Percentiles rank a stretch among this genome's conserved stretches.
These are phyloP conservation scores for Brachionichthys hirsutus DNA, from an alignment of 2,113 vertebrate genomes.

Conservation along the genomic window DNA sequence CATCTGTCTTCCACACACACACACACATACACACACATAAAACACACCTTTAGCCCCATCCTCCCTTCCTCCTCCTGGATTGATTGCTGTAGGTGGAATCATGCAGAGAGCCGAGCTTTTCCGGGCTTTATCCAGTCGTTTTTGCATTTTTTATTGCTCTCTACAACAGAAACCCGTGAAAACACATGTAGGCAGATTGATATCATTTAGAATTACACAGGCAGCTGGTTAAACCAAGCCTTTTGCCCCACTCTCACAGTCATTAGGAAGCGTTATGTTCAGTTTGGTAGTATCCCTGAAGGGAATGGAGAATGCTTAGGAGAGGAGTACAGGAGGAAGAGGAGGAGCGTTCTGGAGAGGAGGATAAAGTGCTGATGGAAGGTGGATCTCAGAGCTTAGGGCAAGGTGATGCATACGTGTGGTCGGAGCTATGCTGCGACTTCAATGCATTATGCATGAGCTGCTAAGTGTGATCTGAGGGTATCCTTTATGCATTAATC, in stretches of 20 bases:
- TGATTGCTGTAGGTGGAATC: conserved; percentile 18
- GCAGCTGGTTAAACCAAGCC: background rate
- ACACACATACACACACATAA: conserved; percentile 14
- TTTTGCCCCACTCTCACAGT: background rate
- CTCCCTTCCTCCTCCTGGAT: conserved; percentile 14
- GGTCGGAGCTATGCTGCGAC: background rate
- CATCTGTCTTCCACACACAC: conserved; percentile 4
- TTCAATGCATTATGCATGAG: background rate
- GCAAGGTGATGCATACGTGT: background rate
- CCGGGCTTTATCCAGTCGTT: too few relatives aligned
- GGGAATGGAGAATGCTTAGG: background rate
- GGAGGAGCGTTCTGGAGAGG: background rate
- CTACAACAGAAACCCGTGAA: too few relatives aligned
- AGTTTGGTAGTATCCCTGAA: background rate
- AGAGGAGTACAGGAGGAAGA: background rate
- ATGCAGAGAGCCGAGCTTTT: background rate
- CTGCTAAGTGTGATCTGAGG: background rate
- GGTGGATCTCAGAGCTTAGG: background rate
- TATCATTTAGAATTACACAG: too few relatives aligned
- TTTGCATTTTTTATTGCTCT: background rate
- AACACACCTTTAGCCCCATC: too few relatives aligned
- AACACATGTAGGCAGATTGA: too few relatives aligned
- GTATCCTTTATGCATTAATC: background rate
- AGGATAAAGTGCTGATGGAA: background rate
- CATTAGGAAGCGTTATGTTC: background rate